These are phyloP conservation scores for Salarias fasciatus DNA, from an alignment of 2,797 vertebrate genomes.

Conservation along the genomic window DNA sequence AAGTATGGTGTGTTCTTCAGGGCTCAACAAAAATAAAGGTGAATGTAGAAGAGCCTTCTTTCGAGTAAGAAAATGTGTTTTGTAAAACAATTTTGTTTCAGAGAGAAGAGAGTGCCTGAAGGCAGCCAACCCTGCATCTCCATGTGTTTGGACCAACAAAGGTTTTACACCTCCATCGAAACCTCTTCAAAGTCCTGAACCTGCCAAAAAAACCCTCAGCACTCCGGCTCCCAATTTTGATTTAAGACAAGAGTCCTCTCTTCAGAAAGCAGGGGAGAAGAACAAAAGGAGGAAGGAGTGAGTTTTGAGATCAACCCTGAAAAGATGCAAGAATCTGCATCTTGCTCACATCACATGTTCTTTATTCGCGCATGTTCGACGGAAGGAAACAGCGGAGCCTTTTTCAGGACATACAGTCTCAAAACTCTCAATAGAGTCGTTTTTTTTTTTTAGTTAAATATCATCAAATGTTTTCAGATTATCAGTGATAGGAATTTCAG, in stretches of 20 bases:
- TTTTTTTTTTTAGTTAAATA: too few relatives aligned
- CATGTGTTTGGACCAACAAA: conserved; percentile 38
- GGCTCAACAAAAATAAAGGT: conserved; percentile 22
- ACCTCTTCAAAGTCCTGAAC: conserved; percentile 35
- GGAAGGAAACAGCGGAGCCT: conserved; percentile 19
- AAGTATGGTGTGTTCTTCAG: conserved; percentile 31
- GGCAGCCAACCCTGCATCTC: conserved; percentile 23
- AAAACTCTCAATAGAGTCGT: too few relatives aligned
- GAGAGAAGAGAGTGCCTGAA: conserved; percentile 8
- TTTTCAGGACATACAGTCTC: too few relatives aligned
- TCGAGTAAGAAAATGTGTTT: conserved; percentile 7
- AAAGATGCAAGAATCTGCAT: conserved; percentile 40
- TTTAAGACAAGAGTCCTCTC: conserved; percentile 69
- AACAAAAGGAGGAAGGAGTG: conserved; percentile 33
- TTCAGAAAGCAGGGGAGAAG: conserved; percentile 39
- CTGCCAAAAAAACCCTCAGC: conserved; percentile 42
- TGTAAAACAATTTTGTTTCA: conserved; percentile 29
- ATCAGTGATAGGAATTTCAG: too few relatives aligned
- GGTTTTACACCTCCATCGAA: conserved; percentile 18
- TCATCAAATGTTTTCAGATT: too few relatives aligned
- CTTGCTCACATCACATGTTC: conserved; percentile 26
- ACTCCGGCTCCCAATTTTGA: conserved; percentile 53
- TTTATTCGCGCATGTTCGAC: conserved; percentile 18
- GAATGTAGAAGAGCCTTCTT: conserved; percentile 12
- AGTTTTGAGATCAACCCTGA: conserved; percentile 64